phyloP scores from a whole-genome alignment of 2,113 vertebrate species.

The Murina feae region DNA sequence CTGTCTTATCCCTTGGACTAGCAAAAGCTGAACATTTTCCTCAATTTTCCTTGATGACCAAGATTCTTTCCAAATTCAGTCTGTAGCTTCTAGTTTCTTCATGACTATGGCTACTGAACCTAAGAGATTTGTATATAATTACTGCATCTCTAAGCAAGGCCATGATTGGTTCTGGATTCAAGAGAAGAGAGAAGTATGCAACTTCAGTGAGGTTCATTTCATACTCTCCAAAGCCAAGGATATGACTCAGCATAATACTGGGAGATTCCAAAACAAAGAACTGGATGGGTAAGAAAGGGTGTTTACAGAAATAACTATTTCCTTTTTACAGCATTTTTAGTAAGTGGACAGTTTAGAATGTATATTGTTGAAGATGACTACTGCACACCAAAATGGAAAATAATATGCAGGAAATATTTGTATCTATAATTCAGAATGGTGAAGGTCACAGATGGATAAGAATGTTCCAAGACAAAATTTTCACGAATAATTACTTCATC shows the following conservation, averaged over 20 bases:
- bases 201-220: background rate
- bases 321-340: conserved; percentile 36
- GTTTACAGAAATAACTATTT: conserved; percentile 37
- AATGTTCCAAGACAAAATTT: conserved; percentile 12
- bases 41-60: background rate
- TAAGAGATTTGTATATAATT: background rate
- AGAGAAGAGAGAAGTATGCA: background rate
- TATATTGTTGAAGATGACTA: conserved; percentile 29
- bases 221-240: background rate
- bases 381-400: background rate
- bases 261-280: conserved; percentile 15
- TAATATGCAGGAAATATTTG: background rate
- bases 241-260: background rate
- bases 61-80: conserved; percentile 10
- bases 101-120: background rate
- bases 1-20: background rate
- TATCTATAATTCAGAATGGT: background rate
- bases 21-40: background rate
- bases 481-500: background rate
- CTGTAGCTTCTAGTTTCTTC: background rate
- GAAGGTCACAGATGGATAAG: background rate
- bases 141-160: background rate
- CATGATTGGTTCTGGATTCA: too few species aligned
- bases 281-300: background rate
- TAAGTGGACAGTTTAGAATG: conserved; percentile 22